Evolutionary conservation across 2,113 vertebrate genomes (phyloP).

Genomic region (Bubo blakistoni): DNA sequence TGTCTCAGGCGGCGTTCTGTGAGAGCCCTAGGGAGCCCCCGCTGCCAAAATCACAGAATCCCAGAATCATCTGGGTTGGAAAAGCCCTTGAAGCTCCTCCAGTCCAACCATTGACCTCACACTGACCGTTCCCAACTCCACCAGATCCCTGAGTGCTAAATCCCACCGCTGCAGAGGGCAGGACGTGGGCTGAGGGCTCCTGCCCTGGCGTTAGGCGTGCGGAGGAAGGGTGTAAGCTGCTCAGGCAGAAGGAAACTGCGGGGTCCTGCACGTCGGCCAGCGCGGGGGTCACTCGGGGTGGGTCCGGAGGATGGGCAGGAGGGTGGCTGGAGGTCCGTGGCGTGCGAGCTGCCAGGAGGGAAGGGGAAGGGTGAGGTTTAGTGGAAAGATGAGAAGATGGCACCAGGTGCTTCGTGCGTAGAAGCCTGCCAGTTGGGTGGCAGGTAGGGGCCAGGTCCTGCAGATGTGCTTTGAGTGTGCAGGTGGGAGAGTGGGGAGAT

Average conservation of each 20-base stretch:
- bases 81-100: too few relatives aligned
- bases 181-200: rapidly evolving
- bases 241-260: neutral
- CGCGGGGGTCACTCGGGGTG: rapidly evolving
- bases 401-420: rapidly evolving
- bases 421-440: neutral
- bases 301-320: neutral
- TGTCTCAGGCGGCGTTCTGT: neutral
- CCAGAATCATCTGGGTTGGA: too few relatives aligned
- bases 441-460: neutral
- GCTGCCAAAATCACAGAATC: neutral
- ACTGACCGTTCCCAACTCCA: too few relatives aligned
- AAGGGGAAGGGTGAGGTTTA: neutral
- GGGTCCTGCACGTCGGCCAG: neutral
- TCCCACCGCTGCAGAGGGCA: rapidly evolving
- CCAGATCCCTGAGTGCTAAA: too few relatives aligned
- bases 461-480: neutral
- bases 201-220: neutral
- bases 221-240: neutral
- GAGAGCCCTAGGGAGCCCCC: neutral
- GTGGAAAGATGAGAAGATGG: neutral
- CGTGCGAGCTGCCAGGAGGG: rapidly evolving
- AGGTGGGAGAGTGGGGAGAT: neutral
- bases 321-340: neutral
- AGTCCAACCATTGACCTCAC: too few relatives aligned